Evolutionary conservation across 1,140 invertebrate species (phyloP).

Genomic region (Bemisia tabaci): DNA sequence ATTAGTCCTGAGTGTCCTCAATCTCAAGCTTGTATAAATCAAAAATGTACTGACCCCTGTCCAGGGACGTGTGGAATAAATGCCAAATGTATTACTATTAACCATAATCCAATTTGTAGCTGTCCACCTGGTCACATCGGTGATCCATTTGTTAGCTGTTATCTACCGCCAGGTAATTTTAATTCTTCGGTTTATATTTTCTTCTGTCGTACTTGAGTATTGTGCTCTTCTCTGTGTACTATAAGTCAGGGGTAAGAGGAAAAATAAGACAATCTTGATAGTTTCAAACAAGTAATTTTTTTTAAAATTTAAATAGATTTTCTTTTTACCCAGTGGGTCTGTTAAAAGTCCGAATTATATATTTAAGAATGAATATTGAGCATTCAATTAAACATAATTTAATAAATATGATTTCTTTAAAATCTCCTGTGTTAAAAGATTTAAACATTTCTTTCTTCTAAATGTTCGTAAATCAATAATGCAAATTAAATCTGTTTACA

Average conservation of each 20-base stretch:
- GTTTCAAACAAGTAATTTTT: not conserved
- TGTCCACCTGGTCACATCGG: slow-evolving; percentile 59
- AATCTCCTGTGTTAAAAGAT: not conserved
- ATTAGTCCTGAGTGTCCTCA: slow-evolving; percentile 64
- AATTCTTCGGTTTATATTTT: slow-evolving; percentile 10
- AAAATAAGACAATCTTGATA: slow-evolving; percentile 15
- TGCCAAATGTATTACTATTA: slow-evolving; percentile 66
- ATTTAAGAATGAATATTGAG: not conserved
- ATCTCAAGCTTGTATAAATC: slow-evolving; percentile 63
- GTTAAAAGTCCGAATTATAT: not conserved
- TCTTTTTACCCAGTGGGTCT: not conserved
- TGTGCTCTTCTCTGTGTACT: slow-evolving; percentile 6
- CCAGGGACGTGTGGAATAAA: slow-evolving; percentile 68
- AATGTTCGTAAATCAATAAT: slow-evolving; percentile 1
- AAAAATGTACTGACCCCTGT: slow-evolving; percentile 69
- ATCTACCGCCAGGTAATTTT: slow-evolving; percentile 24
- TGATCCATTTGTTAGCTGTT: slow-evolving; percentile 62
- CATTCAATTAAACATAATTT: slow-evolving; percentile 1
- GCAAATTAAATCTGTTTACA: too few species aligned
- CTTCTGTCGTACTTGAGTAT: too few species aligned
- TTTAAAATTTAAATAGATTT: slow-evolving; percentile 1
- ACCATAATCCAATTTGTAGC: slow-evolving; percentile 69
- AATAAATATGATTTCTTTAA: not conserved
- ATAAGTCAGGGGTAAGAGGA: not conserved
- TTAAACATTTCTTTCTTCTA: not conserved